phyloP scores from a whole-genome alignment of 2,113 vertebrate genomes.

The Struthidea cinerea region DNA sequence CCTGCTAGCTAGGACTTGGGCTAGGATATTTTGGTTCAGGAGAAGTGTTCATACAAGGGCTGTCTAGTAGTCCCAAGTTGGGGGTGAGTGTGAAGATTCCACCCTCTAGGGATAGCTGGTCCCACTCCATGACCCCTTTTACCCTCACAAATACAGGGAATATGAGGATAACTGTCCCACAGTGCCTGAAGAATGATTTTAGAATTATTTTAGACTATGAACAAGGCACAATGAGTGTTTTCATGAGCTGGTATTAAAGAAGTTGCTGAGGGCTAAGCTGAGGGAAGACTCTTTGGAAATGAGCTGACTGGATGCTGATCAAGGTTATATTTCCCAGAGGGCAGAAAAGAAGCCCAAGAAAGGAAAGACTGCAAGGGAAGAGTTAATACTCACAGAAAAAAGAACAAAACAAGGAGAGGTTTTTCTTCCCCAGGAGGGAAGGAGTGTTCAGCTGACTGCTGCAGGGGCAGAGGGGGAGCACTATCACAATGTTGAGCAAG shows the following conservation, averaged over 20 bases:
- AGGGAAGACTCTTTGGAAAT: background rate
- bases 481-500: background rate
- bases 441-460: background rate
- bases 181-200: background rate
- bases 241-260: background rate
- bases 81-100: background rate
- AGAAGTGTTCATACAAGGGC: background rate
- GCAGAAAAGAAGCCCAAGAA: background rate
- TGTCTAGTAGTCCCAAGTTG: background rate
- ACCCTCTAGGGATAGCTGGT: background rate
- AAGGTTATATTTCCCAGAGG: background rate
- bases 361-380: background rate
- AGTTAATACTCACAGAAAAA: background rate
- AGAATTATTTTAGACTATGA: background rate
- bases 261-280: background rate
- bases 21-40: background rate
- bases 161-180: background rate
- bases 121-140: background rate
- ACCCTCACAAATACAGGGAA: background rate
- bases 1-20: background rate
- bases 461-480: rapidly evolving
- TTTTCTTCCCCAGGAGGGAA: background rate
- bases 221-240: background rate
- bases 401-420: background rate
- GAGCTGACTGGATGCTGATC: background rate